A percentile compares a stretch with the other conserved stretches of the same genome.
phyloP scores from a whole-genome alignment of 2,797 vertebrate genomes.

The Coreius guichenoti region DNA sequence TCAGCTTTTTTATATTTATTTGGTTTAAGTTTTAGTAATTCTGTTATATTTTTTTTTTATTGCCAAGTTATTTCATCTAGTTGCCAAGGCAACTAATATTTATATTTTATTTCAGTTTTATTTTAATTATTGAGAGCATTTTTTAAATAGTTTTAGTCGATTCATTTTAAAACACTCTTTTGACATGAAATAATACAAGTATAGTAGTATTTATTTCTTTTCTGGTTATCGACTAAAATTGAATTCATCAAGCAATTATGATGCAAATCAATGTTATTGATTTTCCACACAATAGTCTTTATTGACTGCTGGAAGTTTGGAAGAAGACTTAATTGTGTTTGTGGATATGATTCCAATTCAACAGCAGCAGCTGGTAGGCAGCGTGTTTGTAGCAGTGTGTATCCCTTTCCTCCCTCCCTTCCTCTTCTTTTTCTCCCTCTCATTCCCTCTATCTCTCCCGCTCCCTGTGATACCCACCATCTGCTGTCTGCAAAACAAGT shows the following conservation, averaged over 20 bases:
- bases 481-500: slow-evolving; percentile 93
- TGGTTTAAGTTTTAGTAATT: neutral
- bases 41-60: too few relatives aligned
- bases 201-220: slow-evolving; percentile 11
- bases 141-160: neutral
- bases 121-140: neutral
- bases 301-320: slow-evolving; percentile 47
- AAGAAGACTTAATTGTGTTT: slow-evolving; percentile 78
- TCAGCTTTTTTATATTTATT: neutral
- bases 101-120: neutral
- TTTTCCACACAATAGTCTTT: slow-evolving; percentile 17
- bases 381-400: slow-evolving; percentile 78
- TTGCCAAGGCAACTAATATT: neutral
- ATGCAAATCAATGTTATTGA: slow-evolving; percentile 49
- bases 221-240: neutral
- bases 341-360: slow-evolving; percentile 65
- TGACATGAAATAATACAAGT: neutral
- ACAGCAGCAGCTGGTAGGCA: slow-evolving; percentile 89
- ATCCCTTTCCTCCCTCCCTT: slow-evolving; percentile 71
- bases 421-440: slow-evolving; percentile 75
- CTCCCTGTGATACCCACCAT: slow-evolving; percentile 89
- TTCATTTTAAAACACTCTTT: neutral
- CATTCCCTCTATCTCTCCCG: slow-evolving; percentile 74
- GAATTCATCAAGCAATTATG: slow-evolving; percentile 16
- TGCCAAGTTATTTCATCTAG: too few relatives aligned